Percentiles rank a stretch among this genome's conserved stretches.
Conservation (phyloP, 92 coral and sea anemone species). For the Zoanthus solanderi region DNA sequence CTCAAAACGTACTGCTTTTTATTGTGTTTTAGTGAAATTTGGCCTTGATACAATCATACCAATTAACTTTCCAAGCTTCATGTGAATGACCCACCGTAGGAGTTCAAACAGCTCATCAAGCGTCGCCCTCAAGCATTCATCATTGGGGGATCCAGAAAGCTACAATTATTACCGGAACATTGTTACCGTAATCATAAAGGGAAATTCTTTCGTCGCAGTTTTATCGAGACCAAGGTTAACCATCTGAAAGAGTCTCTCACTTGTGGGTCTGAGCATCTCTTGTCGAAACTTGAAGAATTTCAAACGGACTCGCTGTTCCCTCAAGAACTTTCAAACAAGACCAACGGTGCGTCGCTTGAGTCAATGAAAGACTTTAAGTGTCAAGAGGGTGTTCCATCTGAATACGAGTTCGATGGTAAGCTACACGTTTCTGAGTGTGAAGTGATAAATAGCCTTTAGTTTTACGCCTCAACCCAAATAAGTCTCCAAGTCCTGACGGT, state of each 20-base stretch:
- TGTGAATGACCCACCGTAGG: too few relatives aligned
- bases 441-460: background rate
- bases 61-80: too few relatives aligned
- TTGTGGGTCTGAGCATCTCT: background rate
- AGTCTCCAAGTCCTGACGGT: slow-evolving; percentile 40
- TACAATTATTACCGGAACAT: too few relatives aligned
- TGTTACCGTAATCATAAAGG: too few relatives aligned
- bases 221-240: background rate
- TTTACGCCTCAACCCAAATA: background rate
- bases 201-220: background rate
- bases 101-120: too few relatives aligned
- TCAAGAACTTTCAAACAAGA: slow-evolving; percentile 15
- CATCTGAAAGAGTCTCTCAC: background rate
- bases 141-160: too few relatives aligned
- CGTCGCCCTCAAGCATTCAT: too few relatives aligned
- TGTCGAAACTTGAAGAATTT: background rate
- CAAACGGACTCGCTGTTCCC: background rate
- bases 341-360: slow-evolving; percentile 9
- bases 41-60: too few relatives aligned
- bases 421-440: slow-evolving; percentile 11
- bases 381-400: slow-evolving; percentile 25
- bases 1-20: too few relatives aligned
- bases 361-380: slow-evolving; percentile 2
- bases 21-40: too few relatives aligned
- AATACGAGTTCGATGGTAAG: background rate